Base-by-base conservation (phyloP, 92 coral and sea anemone species). In the Ricordea florida region DNA sequence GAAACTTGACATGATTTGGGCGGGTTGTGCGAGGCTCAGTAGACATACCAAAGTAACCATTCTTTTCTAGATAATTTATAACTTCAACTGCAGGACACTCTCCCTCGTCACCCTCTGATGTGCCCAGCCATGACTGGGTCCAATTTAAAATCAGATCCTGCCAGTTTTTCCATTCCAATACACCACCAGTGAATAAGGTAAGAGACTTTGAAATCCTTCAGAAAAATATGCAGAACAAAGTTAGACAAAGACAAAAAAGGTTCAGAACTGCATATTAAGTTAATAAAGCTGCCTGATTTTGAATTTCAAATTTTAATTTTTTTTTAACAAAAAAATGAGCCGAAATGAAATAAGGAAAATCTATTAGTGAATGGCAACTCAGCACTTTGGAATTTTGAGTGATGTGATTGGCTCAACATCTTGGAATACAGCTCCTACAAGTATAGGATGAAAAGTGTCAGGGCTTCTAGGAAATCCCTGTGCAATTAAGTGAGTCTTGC, bases 81-180 rank as follows among this genome's bases (percentile, higher is more conserved):
- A 94, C 97, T 68, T 94, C 98, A 37, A 62, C 59, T 1, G 98
- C 98, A 8, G 97, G 92, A 48, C 98, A 92, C 66, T 94, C 93
- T 4, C 97, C 98, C 23, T 85, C 65, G 42, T 92, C 92, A 15
- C 86, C 96, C 9, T 75, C 80, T 16, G 58, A 76, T 7, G 74
- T 32, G 2, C 53, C 40, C 34, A 68, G 27, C 85, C 78, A 74
- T 7, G 79, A 57, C 32, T 59, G 66, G 17, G 74, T 79, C 63
- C 90, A 71, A 23, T 94, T 83, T 11, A 67, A 62, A 20, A 88
- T 17, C 94, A 89, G 84, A 15, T 83, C 92, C 45, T 74, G 89
- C 87, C 96, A 90, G 36, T 80, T 77, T 11, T 79, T 58, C 83
- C 92, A 83, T 52, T 94, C 87, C 15, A 91, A 61, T 27, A 91